Evolutionary conservation across 2,888 invertebrate species (phyloP).

Genomic region (Rhabditoides inermis): DNA sequence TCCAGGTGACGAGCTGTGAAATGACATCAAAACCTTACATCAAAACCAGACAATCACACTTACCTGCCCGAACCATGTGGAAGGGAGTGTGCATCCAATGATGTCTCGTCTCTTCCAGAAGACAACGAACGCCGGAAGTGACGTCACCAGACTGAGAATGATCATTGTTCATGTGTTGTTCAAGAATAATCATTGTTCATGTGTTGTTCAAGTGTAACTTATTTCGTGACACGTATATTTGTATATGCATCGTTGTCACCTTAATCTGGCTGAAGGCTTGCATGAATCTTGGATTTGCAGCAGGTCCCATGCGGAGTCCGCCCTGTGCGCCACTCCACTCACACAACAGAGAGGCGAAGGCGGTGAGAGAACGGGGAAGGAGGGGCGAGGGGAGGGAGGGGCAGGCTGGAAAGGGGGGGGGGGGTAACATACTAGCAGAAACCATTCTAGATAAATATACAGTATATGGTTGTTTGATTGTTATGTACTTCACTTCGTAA

Average conservation of each 20-base stretch:
- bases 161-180: too few species aligned
- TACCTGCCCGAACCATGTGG: constrained; percentile 54
- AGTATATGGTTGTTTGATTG: too few species aligned
- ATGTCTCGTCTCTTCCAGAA: constrained; percentile 3
- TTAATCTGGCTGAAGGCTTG: neutral
- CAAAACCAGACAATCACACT: neutral
- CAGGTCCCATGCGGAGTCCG: constrained; percentile 58
- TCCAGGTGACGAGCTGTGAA: constrained; percentile 57
- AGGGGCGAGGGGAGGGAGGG: too few species aligned
- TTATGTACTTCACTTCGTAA: too few species aligned
- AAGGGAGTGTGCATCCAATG: constrained; percentile 55
- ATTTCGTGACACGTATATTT: neutral
- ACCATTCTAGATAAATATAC: too few species aligned
- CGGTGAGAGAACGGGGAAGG: too few species aligned
- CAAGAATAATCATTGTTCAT: too few species aligned
- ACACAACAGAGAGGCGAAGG: constrained; percentile 12
- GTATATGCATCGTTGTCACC: too few species aligned
- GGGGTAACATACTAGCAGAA: too few species aligned
- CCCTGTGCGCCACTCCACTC: constrained; percentile 52
- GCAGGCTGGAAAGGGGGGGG: too few species aligned
- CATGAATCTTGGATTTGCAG: constrained; percentile 34
- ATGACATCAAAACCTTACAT: neutral
- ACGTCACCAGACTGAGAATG: too few species aligned
- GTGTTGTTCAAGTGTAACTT: neutral
- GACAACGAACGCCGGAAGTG: too few species aligned